These are phyloP conservation scores for Melanerpes aurifrons DNA, from an alignment of 2,113 vertebrate genomes.

Conservation along the genomic window DNA sequence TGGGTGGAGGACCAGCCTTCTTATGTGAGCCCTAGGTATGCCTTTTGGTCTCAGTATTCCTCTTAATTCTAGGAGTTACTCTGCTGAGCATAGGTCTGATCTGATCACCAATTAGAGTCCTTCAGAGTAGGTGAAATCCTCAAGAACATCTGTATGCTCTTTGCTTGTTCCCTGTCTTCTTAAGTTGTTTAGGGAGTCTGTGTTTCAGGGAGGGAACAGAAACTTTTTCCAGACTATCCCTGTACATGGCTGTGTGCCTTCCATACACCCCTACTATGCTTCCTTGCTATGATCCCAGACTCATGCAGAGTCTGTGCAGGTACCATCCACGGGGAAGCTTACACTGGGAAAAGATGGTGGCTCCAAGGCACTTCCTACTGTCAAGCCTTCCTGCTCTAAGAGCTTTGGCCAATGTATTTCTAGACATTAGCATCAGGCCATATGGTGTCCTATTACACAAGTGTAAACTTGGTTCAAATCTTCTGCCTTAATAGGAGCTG, in stretches of 20 bases:
- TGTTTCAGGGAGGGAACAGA: neutral
- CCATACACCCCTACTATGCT: neutral
- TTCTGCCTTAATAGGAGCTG: constrained; percentile 26
- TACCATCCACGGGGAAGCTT: neutral
- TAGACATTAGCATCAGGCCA: constrained; percentile 5
- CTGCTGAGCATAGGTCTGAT: neutral
- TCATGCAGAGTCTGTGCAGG: neutral
- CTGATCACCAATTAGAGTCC: neutral
- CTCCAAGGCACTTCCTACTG: neutral
- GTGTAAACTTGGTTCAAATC: constrained; percentile 8
- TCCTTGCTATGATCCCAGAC: neutral
- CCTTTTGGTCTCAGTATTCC: neutral
- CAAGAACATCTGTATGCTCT: neutral
- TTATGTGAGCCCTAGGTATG: neutral
- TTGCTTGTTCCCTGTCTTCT: neutral
- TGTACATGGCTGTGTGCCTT: neutral
- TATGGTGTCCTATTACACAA: neutral
- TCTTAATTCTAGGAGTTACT: neutral
- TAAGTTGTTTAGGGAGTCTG: neutral
- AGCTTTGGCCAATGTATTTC: constrained; percentile 21
- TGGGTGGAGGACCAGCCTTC: neutral
- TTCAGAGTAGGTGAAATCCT: neutral
- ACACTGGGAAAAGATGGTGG: neutral
- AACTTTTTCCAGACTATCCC: neutral
- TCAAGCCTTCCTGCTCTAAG: neutral